Percentiles rank a stretch among this genome's conserved stretches.
phyloP scores from a whole-genome alignment of 2,797 vertebrate species.

The Salarias fasciatus region DNA sequence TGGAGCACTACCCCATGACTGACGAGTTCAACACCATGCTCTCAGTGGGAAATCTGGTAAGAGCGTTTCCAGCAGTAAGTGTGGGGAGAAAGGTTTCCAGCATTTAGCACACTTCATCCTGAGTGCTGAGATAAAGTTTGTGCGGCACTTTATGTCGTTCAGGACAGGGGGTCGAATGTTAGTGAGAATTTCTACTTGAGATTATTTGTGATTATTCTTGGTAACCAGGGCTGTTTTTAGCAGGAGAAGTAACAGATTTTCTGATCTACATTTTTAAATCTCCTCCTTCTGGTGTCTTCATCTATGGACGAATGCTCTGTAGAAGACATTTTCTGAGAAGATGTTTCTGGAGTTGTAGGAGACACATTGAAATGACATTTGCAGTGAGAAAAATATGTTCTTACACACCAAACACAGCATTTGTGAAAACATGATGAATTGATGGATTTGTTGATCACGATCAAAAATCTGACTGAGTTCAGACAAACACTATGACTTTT shows the following conservation, averaged over 20 bases:
- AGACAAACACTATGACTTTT: too few relatives aligned
- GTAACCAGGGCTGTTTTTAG: conserved; percentile 43
- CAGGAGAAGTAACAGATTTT: not conserved
- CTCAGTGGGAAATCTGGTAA: conserved; percentile 95
- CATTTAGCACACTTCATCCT: conserved; percentile 15
- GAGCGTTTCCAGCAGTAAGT: conserved; percentile 67
- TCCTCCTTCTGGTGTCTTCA: conserved; percentile 22
- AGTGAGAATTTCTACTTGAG: conserved; percentile 30
- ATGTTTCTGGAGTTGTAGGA: too few relatives aligned
- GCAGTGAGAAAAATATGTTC: too few relatives aligned
- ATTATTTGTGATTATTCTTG: conserved; percentile 31
- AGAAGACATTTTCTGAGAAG: not conserved
- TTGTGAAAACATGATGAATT: too few relatives aligned
- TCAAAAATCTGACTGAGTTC: too few relatives aligned
- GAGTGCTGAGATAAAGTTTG: conserved; percentile 26
- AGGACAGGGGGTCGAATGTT: conserved; percentile 26
- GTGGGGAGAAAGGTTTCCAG: conserved; percentile 12
- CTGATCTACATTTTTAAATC: conserved; percentile 23
- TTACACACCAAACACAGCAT: too few relatives aligned
- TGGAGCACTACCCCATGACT: conserved; percentile 98
- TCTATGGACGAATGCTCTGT: not conserved
- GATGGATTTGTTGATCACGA: too few relatives aligned
- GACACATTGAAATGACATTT: too few relatives aligned
- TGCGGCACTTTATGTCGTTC: conserved; percentile 22
- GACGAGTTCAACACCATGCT: conserved; percentile 95